These are phyloP conservation scores for Tyto alba DNA, from an alignment of 2,113 vertebrate genomes.

Conservation along the genomic window DNA sequence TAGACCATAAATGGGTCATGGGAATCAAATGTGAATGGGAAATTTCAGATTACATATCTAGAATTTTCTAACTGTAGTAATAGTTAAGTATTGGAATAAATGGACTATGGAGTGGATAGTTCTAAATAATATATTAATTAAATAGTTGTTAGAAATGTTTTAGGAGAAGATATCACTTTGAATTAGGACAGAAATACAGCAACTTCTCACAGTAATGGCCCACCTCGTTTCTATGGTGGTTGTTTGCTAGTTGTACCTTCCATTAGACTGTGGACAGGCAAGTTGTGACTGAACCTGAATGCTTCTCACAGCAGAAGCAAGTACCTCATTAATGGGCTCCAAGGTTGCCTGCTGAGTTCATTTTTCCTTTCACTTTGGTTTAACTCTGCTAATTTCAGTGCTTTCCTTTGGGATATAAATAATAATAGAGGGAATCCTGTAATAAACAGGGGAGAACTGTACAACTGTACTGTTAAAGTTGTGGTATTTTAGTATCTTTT, in stretches of 20 bases:
- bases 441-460: background rate
- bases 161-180: background rate
- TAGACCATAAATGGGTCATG: background rate
- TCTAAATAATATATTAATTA: background rate
- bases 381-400: background rate
- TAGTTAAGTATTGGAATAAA: background rate
- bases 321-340: background rate
- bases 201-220: background rate
- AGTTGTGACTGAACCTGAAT: background rate
- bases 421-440: background rate
- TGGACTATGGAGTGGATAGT: background rate
- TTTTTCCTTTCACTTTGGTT: background rate
- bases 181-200: background rate
- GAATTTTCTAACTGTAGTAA: background rate
- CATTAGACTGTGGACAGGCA: accelerated
- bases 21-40: background rate
- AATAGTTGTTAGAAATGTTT: background rate
- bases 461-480: background rate
- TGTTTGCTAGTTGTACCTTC: background rate
- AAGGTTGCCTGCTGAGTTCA: background rate
- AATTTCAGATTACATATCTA: background rate
- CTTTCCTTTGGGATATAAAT: background rate
- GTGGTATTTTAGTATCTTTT: background rate
- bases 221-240: background rate
- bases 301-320: background rate